Evolutionary conservation across 2,888 invertebrate genomes (phyloP), one percentile per base, ranked within the genome.

Genomic region (Spodoptera littoralis): DNA sequence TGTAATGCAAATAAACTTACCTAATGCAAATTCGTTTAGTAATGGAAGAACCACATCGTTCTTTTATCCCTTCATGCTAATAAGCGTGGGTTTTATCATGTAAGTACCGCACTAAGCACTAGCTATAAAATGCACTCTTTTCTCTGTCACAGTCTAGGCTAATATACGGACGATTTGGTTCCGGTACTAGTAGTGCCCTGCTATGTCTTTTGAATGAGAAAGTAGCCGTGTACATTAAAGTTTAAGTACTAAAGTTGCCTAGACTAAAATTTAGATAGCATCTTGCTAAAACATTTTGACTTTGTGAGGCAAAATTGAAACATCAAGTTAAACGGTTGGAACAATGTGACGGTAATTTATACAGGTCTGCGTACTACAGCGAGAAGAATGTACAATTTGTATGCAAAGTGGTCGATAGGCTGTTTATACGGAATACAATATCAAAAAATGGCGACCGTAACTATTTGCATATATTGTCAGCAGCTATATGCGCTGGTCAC

Each of bases 351-450:
- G 48, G 71, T 74, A 71, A 76, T 70, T 49, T 77, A 77, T 65
- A 76, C 71, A 71, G 60, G 65, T 62, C 54, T 63, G 62, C 46
- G 59, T 64, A 60, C 58, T 36, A 71, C 43, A 51, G 60, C 64
- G 60, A 66, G 64, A 68, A 64, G 60, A 79, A 70, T 76, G 65
- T 58, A 69, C 69, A 73, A 82, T 84, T 82, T 83, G 80, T 80
- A 84, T 84, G 78, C 77, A 76, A 84, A 84, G 75, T 77, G 74
- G 62, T 64, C 76, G 76, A 84, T 81, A 75, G 70, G 60, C 79
- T 79, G 77, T 75, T 78, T 80, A 79, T 79, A 77, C 73, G 71
- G 81, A 77, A 72, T 79, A 76, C 79, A 79, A 82, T 83, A 82
- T 78, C 69, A 79, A 81, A 80, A 80, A 79, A 73, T 77, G 72